Conservation (phyloP, 2,113 vertebrate species). For the Triplophysa dalaica region DNA sequence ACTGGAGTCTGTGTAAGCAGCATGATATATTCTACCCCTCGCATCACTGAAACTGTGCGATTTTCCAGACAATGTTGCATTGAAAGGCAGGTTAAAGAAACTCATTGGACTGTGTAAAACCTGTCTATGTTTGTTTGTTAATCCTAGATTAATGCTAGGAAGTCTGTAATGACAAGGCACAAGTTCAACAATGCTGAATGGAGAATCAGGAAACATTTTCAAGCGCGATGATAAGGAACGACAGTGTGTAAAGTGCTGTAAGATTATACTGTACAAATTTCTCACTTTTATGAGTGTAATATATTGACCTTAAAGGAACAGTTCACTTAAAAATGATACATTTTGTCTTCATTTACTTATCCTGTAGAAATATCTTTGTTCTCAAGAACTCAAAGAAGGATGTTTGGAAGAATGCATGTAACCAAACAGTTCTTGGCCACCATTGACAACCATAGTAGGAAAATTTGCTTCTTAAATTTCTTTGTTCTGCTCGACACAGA, state of each 20-base stretch:
- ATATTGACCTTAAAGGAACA: not conserved
- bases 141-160: slow-evolving; percentile 23
- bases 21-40: no score
- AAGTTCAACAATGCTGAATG: not conserved
- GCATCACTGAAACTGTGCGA: not conserved
- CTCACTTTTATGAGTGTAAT: slow-evolving; percentile 1
- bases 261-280: slow-evolving; percentile 4
- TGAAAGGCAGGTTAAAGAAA: not conserved
- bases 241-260: slow-evolving; percentile 31
- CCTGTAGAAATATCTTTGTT: no score
- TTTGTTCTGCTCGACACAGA: no score
- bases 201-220: slow-evolving; percentile 3
- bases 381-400: no score
- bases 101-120: not conserved
- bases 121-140: not conserved
- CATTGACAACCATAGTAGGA: no score
- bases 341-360: no score
- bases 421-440: no score
- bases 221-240: not conserved
- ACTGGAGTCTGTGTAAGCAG: not conserved
- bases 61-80: slow-evolving; percentile 1
- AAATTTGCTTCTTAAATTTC: no score
- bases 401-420: no score
- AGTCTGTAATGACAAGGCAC: slow-evolving; percentile 11
- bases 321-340: no score